Conservation (phyloP, 2,113 vertebrate genomes). For the Xenus cinereus region DNA sequence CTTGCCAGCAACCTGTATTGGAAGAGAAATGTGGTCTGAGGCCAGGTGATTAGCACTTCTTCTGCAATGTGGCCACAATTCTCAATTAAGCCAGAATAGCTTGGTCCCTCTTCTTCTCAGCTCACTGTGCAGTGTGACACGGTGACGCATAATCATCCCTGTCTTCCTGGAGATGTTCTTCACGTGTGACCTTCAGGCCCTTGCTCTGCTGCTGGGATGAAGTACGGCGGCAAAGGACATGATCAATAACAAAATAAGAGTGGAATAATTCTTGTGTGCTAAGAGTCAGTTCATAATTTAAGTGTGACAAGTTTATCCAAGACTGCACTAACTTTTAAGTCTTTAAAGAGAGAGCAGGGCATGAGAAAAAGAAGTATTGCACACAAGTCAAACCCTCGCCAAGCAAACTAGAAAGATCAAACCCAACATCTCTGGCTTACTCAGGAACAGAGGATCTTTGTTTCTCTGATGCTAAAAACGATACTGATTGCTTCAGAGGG, state of each 20-base stretch:
- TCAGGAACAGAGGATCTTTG: background rate
- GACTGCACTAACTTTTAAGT: background rate
- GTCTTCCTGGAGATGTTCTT: background rate
- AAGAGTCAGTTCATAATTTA: background rate
- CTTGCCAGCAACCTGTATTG: background rate
- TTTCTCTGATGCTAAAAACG: background rate
- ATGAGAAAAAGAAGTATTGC: background rate
- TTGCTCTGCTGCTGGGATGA: background rate
- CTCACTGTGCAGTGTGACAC: accelerated
- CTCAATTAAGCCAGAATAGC: background rate
- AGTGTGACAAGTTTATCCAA: background rate
- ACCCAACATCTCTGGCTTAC: background rate
- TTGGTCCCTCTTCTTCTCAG: background rate
- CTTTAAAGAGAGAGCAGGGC: background rate
- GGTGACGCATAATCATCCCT: background rate
- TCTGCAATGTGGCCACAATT: background rate
- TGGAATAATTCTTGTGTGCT: background rate
- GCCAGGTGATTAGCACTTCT: background rate
- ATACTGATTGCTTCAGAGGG: background rate
- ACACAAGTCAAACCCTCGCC: background rate
- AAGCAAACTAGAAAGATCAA: background rate
- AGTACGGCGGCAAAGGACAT: background rate
- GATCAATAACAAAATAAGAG: background rate
- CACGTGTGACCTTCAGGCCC: background rate
- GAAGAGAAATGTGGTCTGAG: background rate